Percentiles rank a stretch among this genome's conserved stretches.
These are phyloP conservation scores for Heliothis subflexa DNA, from an alignment of 1,140 invertebrate genomes.

Conservation along the genomic window DNA sequence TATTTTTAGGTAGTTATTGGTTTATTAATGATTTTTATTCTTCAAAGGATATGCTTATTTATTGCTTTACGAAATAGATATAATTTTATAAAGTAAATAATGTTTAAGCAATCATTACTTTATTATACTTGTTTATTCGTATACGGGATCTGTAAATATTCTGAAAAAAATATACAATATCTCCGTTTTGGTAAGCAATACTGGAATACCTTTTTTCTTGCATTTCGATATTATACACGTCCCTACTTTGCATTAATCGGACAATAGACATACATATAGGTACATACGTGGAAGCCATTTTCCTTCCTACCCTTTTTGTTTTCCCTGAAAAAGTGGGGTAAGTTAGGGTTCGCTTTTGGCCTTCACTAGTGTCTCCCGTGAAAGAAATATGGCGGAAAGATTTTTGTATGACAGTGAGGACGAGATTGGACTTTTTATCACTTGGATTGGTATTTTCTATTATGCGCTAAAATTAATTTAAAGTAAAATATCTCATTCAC, in stretches of 20 bases:
- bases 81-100: too few species aligned
- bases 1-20: too few species aligned
- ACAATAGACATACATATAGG: slow-evolving; percentile 14
- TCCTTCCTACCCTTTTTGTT: slow-evolving; percentile 9
- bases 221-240: slow-evolving; percentile 19
- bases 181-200: not conserved
- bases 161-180: not conserved
- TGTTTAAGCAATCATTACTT: too few species aligned
- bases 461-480: not conserved
- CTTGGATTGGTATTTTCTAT: not conserved
- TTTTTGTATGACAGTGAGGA: not conserved
- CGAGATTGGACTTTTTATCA: slow-evolving; percentile 1
- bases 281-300: not conserved
- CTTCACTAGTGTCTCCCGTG: not conserved
- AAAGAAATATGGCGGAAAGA: slow-evolving; percentile 4
- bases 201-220: not conserved
- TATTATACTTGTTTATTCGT: too few species aligned
- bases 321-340: not conserved
- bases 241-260: slow-evolving; percentile 40
- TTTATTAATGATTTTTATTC: too few species aligned
- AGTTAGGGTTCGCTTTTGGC: slow-evolving; percentile 4
- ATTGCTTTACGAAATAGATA: too few species aligned
- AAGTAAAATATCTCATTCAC: too few species aligned
- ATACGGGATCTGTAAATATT: too few species aligned
- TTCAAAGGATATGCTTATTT: too few species aligned